Conservation (phyloP, 2,797 vertebrate species). For the Smutsia gigantea region DNA sequence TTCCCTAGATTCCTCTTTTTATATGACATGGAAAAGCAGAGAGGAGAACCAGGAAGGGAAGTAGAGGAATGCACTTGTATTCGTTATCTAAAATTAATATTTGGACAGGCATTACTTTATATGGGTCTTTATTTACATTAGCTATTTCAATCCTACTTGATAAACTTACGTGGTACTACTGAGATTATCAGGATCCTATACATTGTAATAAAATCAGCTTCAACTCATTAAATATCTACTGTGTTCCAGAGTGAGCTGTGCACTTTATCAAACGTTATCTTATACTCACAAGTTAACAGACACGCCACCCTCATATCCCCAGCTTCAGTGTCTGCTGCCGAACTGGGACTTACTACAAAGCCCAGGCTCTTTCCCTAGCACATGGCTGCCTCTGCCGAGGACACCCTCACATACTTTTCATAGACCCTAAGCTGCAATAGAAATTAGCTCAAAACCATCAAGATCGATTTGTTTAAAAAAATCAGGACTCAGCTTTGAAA, state of each 20-base stretch:
- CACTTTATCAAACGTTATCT: background rate
- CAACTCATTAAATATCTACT: background rate
- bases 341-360: background rate
- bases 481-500: background rate
- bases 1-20: too few species aligned
- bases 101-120: background rate
- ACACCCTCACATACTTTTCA: background rate
- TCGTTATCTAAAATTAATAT: background rate
- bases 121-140: background rate
- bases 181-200: background rate
- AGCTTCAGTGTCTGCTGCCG: too few species aligned
- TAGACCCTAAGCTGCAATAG: background rate
- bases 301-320: background rate
- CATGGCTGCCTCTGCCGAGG: background rate
- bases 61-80: background rate
- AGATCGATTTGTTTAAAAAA: background rate
- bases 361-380: background rate
- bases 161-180: background rate
- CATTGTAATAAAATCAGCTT: background rate
- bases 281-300: background rate
- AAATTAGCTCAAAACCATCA: conserved; percentile 16
- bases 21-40: background rate
- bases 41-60: background rate
- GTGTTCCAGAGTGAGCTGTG: background rate
- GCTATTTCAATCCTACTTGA: background rate